These are phyloP conservation scores for Argyra leucocephala DNA, from an alignment of 2,888 invertebrate genomes.

Conservation along the genomic window DNA sequence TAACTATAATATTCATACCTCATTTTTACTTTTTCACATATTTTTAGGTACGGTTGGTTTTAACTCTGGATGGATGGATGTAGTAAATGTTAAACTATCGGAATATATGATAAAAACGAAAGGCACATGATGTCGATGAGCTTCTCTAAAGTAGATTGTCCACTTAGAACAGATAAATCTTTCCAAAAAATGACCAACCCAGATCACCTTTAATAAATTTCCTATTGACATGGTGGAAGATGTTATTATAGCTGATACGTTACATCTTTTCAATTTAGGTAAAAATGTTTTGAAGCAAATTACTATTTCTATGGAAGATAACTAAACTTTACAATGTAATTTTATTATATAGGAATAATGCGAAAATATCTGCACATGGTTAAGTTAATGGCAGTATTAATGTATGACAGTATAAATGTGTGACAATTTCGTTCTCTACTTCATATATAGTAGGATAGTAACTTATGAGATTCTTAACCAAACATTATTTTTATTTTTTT, in stretches of 20 bases:
- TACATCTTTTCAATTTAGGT: not conserved
- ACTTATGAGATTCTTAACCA: too few species aligned
- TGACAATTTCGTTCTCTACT: too few species aligned
- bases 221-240: not conserved
- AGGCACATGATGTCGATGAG: not conserved
- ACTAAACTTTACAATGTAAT: too few species aligned
- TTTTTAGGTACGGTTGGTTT: not conserved
- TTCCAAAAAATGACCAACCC: not conserved
- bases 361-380: too few species aligned
- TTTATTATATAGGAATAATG: too few species aligned
- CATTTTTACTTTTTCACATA: not conserved
- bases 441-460: too few species aligned
- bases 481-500: too few species aligned
- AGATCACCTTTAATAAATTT: not conserved
- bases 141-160: not conserved
- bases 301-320: too few species aligned
- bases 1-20: not conserved
- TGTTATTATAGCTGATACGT: not conserved
- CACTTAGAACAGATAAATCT: too few species aligned
- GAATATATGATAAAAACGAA: not conserved
- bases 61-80: not conserved
- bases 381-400: too few species aligned
- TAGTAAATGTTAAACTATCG: not conserved
- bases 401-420: too few species aligned
- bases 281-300: not conserved